Conservation (phyloP, 2,888 invertebrate genomes). For the Myopa tessellatipennis region DNA sequence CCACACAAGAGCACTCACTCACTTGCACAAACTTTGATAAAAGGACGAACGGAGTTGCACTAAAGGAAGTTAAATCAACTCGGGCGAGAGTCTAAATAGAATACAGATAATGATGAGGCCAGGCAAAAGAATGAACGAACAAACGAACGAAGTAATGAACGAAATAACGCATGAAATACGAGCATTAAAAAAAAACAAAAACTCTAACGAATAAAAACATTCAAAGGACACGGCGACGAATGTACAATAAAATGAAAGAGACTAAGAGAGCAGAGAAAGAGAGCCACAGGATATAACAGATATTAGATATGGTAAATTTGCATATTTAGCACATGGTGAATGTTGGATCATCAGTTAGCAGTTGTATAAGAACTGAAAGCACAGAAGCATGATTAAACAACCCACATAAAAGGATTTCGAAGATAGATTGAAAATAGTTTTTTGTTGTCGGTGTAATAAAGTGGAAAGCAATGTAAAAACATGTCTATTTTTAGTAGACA, state of each 20-base stretch:
- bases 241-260: slow-evolving; percentile 7
- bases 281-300: background rate
- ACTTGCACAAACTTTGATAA: background rate
- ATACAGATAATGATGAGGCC: slow-evolving; percentile 29
- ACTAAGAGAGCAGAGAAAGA: no score
- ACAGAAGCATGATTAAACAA: no score
- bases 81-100: slow-evolving; percentile 10
- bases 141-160: slow-evolving; percentile 40
- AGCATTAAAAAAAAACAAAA: slow-evolving; percentile 5
- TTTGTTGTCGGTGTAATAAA: slow-evolving; percentile 1
- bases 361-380: background rate
- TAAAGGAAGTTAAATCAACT: background rate
- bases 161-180: slow-evolving; percentile 6
- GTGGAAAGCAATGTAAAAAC: slow-evolving; percentile 9
- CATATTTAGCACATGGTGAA: background rate
- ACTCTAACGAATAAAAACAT: background rate
- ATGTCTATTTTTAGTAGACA: background rate
- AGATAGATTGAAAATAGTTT: background rate
- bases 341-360: background rate
- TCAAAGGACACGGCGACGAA: slow-evolving; percentile 23
- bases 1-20: slow-evolving; percentile 7
- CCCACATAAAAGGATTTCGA: no score
- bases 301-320: background rate
- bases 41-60: background rate
- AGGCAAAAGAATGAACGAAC: slow-evolving; percentile 40